Evolutionary conservation across 2,113 vertebrate species (phyloP).

Genomic region (Odontesthes bonariensis): DNA sequence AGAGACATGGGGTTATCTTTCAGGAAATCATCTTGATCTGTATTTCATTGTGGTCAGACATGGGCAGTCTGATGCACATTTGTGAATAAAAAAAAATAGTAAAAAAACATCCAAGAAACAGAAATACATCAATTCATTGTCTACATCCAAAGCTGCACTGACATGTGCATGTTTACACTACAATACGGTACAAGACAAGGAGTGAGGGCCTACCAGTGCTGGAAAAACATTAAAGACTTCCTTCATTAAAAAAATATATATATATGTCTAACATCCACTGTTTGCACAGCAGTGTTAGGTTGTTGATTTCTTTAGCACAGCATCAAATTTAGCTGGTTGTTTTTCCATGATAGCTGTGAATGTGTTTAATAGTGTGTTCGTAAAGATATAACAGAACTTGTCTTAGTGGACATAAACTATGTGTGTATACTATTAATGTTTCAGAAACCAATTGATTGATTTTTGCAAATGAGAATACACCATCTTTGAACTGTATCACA

Average conservation of each 20-base stretch:
- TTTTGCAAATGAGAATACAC: not conserved
- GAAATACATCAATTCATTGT: not conserved
- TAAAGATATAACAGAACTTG: not conserved
- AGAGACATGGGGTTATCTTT: slow-evolving; percentile 1
- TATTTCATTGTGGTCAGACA: slow-evolving; percentile 1
- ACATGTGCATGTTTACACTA: not conserved
- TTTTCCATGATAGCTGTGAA: not conserved
- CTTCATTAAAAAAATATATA: not conserved
- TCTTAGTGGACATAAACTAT: too few species aligned
- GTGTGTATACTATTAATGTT: not conserved
- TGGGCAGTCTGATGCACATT: not conserved
- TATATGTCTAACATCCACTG: not conserved
- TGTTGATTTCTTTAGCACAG: not conserved
- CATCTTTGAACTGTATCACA: too few species aligned
- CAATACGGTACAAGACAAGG: not conserved
- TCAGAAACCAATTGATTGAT: not conserved
- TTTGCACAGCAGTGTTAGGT: not conserved
- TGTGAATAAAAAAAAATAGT: not conserved
- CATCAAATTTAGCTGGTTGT: not conserved
- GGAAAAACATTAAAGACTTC: not conserved
- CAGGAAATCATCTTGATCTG: not conserved
- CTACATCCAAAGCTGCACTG: too few species aligned
- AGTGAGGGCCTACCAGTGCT: not conserved
- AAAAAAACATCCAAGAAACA: not conserved
- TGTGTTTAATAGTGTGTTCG: not conserved